phyloP scores from a whole-genome alignment of 2,113 vertebrate genomes.

The Microcebus lehilahytsara region DNA sequence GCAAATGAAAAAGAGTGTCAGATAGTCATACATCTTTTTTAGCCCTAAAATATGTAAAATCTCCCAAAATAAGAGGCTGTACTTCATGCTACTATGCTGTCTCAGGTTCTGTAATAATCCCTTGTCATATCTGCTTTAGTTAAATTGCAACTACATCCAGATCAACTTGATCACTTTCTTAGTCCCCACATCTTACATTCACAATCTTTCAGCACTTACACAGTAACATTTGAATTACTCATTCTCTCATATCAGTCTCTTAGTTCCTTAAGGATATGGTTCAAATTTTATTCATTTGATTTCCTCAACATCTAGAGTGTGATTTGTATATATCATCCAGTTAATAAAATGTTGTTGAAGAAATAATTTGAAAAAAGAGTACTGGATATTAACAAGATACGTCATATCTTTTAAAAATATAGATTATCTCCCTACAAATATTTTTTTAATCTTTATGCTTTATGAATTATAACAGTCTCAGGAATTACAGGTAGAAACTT shows the following conservation, averaged over 20 bases:
- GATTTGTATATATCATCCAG: not conserved
- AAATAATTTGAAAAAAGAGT: not conserved
- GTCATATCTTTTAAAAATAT: not conserved
- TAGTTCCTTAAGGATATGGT: not conserved
- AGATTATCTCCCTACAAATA: not conserved
- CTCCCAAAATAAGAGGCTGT: not conserved
- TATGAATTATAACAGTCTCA: not conserved
- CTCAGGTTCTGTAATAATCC: not conserved
- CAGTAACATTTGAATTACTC: not conserved
- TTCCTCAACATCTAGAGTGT: not conserved
- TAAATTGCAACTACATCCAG: rapidly evolving
- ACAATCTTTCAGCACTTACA: not conserved
- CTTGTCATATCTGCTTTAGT: not conserved
- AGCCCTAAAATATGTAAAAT: not conserved
- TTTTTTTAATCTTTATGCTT: not conserved
- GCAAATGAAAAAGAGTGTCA: constrained; percentile 34
- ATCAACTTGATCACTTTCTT: not conserved
- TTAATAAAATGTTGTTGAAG: not conserved
- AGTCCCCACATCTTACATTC: rapidly evolving
- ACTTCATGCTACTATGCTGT: not conserved
- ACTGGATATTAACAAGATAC: not conserved
- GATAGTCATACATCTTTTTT: not conserved
- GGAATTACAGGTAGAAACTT: not conserved
- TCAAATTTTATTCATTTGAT: not conserved
- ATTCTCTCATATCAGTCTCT: not conserved